A percentile compares a stretch with the other conserved stretches of the same genome.
Evolutionary conservation across 2,113 vertebrate species (phyloP).

Genomic region (Marcusenius ussheri): DNA sequence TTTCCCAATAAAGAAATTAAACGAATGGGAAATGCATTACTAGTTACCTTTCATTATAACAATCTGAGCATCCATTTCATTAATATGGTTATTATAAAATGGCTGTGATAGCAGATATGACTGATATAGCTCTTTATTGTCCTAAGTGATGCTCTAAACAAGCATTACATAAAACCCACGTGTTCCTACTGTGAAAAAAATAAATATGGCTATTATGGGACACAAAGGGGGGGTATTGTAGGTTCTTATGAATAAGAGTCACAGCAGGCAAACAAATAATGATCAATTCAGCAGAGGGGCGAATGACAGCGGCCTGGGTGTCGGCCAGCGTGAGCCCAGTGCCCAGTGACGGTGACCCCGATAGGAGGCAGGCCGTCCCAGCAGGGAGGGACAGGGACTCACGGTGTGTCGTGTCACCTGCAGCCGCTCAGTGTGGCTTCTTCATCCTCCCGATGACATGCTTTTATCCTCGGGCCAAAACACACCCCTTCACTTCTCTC

Average conservation of each 20-base stretch:
- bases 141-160: neutral
- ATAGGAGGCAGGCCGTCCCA: neutral
- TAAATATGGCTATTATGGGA: neutral
- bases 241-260: neutral
- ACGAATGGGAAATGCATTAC: neutral
- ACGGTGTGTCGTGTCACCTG: neutral
- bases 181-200: neutral
- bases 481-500: neutral
- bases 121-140: neutral
- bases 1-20: neutral
- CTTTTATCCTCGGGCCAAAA: neutral
- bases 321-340: neutral
- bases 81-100: neutral
- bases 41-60: neutral
- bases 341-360: slow-evolving; percentile 26
- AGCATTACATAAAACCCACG: neutral
- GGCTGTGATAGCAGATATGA: neutral
- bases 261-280: slow-evolving; percentile 2
- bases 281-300: neutral
- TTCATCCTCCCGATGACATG: neutral
- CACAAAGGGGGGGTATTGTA: neutral
- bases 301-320: neutral
- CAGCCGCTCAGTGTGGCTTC: neutral
- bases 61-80: neutral
- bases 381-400: neutral